phyloP scores from a whole-genome alignment of 2,113 vertebrate genomes.

The Alectura lathami region DNA sequence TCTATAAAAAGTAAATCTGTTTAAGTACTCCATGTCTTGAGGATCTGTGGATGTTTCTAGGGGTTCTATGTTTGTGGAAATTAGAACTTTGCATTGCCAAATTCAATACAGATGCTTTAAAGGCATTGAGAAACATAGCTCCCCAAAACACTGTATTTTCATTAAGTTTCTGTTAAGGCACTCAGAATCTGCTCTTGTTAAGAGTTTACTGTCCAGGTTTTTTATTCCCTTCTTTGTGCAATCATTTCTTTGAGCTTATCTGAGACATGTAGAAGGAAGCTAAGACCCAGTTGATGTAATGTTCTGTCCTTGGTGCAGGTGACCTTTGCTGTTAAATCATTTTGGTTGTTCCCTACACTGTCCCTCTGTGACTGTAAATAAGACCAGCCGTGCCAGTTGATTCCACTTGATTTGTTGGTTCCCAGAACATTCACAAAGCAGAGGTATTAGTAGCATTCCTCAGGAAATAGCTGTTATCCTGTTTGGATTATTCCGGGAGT shows the following conservation, averaged over 20 bases:
- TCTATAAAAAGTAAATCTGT: neutral
- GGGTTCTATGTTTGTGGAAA: neutral
- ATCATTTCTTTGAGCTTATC: neutral
- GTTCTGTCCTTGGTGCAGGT: neutral
- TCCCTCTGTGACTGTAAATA: neutral
- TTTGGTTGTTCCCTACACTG: neutral
- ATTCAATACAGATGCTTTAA: neutral
- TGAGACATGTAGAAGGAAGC: neutral
- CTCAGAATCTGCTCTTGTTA: neutral
- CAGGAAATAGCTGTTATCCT: neutral
- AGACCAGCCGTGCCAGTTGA: neutral
- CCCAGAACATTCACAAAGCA: neutral
- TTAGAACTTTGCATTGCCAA: neutral
- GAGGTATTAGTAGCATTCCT: neutral
- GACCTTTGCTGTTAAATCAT: neutral
- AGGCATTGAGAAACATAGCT: neutral
- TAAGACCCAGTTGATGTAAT: neutral
- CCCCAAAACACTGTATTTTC: neutral
- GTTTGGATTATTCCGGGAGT: neutral
- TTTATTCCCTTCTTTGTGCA: neutral
- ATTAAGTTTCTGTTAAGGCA: neutral
- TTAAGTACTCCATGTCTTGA: neutral
- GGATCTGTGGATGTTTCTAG: neutral
- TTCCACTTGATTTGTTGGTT: neutral
- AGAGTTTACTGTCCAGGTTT: neutral